Conservation (phyloP, 1,140 invertebrate species). For the Brachionus manjavacas region DNA sequence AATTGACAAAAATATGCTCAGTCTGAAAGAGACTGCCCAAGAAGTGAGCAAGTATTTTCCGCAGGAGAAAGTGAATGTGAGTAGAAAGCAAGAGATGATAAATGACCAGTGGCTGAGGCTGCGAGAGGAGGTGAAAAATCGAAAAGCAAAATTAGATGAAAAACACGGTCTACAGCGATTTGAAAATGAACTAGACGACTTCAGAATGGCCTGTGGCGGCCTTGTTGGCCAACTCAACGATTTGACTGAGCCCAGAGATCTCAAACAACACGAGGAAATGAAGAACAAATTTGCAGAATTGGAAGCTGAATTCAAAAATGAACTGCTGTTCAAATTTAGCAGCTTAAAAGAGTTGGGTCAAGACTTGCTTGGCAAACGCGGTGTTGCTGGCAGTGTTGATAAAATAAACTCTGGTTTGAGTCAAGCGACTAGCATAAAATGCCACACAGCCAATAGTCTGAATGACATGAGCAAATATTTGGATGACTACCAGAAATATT, state of each 20-base stretch:
- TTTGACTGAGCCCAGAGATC: constrained; percentile 54
- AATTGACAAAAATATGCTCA: constrained; percentile 5
- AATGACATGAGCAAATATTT: neutral
- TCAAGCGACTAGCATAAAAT: constrained; percentile 71
- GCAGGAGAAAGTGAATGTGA: constrained; percentile 3
- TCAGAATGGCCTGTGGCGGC: constrained; percentile 54
- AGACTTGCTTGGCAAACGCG: constrained; percentile 57
- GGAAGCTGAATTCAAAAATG: constrained; percentile 80
- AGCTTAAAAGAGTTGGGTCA: constrained; percentile 60
- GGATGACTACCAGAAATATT: constrained; percentile 4
- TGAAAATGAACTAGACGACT: constrained; percentile 6
- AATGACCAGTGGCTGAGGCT: neutral
- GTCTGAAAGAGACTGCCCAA: neutral
- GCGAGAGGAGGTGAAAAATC: constrained; percentile 8
- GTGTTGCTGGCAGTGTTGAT: constrained; percentile 55
- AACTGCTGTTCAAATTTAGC: constrained; percentile 59
- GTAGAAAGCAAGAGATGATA: neutral
- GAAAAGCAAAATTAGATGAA: constrained; percentile 24
- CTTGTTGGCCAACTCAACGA: constrained; percentile 75
- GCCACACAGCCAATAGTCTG: constrained; percentile 45
- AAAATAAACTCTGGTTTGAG: constrained; percentile 65
- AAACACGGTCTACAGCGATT: constrained; percentile 27
- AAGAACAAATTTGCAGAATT: constrained; percentile 86
- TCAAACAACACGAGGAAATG: constrained; percentile 70
- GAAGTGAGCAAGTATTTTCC: constrained; percentile 35